Evolutionary conservation across 2,888 invertebrate species (phyloP).

Genomic region (Hyposoter dolosus): DNA sequence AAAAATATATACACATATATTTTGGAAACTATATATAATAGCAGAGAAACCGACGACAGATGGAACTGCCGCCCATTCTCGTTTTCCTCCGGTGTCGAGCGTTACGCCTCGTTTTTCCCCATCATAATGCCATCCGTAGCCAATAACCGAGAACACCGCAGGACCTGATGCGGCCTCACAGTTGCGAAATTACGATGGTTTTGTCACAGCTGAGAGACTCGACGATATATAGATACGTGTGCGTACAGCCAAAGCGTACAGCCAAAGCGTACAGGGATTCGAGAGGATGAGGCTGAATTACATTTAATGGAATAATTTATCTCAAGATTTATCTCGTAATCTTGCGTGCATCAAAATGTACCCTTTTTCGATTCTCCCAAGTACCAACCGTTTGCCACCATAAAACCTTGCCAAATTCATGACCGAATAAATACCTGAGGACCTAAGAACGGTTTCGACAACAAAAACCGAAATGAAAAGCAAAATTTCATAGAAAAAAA

Average conservation of each 20-base stretch:
- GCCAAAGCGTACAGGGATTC: neutral
- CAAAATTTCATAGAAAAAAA: neutral
- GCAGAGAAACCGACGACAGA: slow-evolving; percentile 61
- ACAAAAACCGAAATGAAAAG: neutral
- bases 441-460: neutral
- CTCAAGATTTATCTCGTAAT: slow-evolving; percentile 33
- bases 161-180: slow-evolving; percentile 57
- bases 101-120: slow-evolving; percentile 69
- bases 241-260: neutral
- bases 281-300: slow-evolving; percentile 30
- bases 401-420: neutral
- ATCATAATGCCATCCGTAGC: slow-evolving; percentile 69
- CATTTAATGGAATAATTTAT: slow-evolving; percentile 62
- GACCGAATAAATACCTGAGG: neutral
- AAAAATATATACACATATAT: neutral
- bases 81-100: slow-evolving; percentile 49
- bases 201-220: slow-evolving; percentile 66
- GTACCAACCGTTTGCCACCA: neutral
- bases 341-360: slow-evolving; percentile 12
- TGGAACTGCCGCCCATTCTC: slow-evolving; percentile 64
- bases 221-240: slow-evolving; percentile 35
- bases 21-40: neutral
- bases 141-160: slow-evolving; percentile 66
- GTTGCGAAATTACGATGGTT: slow-evolving; percentile 67
- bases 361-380: neutral